Percentiles rank a stretch among this genome's conserved stretches.
These are phyloP conservation scores for Netelia fuscicornis DNA, from an alignment of 2,888 invertebrate genomes.

Conservation along the genomic window DNA sequence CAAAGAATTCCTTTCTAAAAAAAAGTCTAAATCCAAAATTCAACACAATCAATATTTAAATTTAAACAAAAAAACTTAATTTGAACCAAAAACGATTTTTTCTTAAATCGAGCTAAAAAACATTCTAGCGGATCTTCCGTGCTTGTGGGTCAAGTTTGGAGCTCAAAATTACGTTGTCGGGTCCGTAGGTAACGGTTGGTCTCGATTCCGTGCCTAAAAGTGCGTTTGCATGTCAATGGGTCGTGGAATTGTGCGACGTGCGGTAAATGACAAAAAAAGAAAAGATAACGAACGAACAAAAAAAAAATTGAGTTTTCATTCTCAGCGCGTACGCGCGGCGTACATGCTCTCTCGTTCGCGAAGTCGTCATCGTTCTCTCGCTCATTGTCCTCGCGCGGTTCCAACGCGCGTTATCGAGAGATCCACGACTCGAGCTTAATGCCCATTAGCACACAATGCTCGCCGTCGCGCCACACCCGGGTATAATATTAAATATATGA, in stretches of 20 bases:
- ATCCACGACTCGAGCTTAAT: constrained; percentile 53
- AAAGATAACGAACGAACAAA: constrained; percentile 48
- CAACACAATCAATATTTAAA: too few species aligned
- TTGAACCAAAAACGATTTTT: neutral
- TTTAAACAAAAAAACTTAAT: neutral
- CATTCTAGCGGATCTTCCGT: neutral
- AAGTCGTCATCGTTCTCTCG: constrained; percentile 5
- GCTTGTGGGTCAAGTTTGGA: neutral
- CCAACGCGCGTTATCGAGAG: constrained; percentile 19
- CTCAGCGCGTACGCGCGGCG: constrained; percentile 43
- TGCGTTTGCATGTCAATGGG: constrained; percentile 68
- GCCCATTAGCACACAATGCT: constrained; percentile 78
- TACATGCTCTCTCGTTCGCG: constrained; percentile 9
- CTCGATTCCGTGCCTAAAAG: constrained; percentile 31
- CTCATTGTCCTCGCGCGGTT: constrained; percentile 40
- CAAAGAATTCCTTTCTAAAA: too few species aligned
- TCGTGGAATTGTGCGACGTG: constrained; percentile 47
- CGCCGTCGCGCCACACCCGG: constrained; percentile 73
- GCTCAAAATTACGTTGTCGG: constrained; percentile 4
- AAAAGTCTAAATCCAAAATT: too few species aligned
- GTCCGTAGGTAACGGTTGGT: constrained; percentile 1
- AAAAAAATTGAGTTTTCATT: constrained; percentile 17
- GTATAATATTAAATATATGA: constrained; percentile 70
- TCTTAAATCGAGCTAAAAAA: neutral
- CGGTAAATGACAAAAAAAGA: constrained; percentile 23